Conservation (phyloP, 2,113 vertebrate species). For the Apteryx mantelli region DNA sequence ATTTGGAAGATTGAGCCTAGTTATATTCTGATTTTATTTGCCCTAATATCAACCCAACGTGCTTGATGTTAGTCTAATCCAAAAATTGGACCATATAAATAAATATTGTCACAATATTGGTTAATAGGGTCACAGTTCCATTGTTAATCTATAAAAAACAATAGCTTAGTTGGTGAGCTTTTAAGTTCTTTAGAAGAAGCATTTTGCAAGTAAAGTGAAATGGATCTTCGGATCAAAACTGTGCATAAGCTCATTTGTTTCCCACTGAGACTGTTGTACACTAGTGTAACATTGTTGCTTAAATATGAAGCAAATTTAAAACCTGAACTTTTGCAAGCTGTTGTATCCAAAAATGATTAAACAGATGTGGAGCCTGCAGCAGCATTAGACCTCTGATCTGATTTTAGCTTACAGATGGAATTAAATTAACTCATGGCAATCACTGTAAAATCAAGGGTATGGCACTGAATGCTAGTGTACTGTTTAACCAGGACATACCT, state of each 20-base stretch:
- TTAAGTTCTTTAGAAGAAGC: not conserved
- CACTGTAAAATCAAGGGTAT: constrained; percentile 72
- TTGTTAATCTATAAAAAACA: not conserved
- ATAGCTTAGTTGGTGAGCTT: not conserved
- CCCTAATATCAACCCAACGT: not conserved
- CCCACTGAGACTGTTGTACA: not conserved
- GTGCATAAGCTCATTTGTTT: not conserved
- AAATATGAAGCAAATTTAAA: constrained; percentile 74
- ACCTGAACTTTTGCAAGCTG: constrained; percentile 74
- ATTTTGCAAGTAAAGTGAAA: not conserved
- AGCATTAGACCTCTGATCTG: constrained; percentile 79
- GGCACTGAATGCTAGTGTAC: constrained; percentile 48
- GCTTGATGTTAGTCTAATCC: not conserved
- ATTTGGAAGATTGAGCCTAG: not conserved
- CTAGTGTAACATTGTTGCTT: constrained; percentile 50
- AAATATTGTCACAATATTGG: not conserved
- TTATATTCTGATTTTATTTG: constrained; percentile 2
- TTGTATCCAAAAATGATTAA: constrained; percentile 75
- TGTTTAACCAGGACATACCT: constrained; percentile 65
- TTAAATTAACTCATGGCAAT: constrained; percentile 74
- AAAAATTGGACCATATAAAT: not conserved
- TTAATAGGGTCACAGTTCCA: not conserved
- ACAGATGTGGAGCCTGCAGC: constrained; percentile 79
- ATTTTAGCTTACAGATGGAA: constrained; percentile 79
- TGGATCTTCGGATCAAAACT: not conserved